Percentiles rank a stretch among this genome's conserved stretches.
These are phyloP conservation scores for Crotophaga sulcirostris DNA, from an alignment of 2,113 vertebrate genomes.

Conservation along the genomic window DNA sequence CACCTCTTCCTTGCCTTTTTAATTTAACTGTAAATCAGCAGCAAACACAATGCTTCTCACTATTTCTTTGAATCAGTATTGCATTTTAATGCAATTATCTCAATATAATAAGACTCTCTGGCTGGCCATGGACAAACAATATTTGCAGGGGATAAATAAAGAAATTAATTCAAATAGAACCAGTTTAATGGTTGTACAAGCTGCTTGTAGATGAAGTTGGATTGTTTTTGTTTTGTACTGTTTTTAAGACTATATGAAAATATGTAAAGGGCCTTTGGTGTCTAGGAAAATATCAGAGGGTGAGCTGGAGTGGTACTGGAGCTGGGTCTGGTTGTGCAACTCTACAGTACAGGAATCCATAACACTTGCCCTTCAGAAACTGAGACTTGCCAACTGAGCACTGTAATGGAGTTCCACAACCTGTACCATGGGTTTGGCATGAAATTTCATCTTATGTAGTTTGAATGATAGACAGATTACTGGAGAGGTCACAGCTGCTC, in stretches of 20 bases:
- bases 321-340: background rate
- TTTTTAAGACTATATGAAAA: background rate
- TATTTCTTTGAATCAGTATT: background rate
- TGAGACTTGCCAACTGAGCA: rapidly evolving
- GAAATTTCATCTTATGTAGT: background rate
- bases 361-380: background rate
- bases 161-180: background rate
- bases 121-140: background rate
- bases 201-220: background rate
- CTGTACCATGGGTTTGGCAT: background rate
- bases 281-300: background rate
- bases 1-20: rapidly evolving
- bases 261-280: background rate
- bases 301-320: background rate
- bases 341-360: background rate
- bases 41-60: background rate
- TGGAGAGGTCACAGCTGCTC: background rate
- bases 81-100: background rate
- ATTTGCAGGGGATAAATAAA: background rate
- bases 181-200: background rate
- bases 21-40: background rate
- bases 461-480: background rate
- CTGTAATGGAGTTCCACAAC: background rate
- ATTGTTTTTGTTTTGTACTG: background rate
- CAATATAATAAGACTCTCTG: background rate